Conservation (phyloP, 1,140 invertebrate species). For the Drosophila nikananu region DNA sequence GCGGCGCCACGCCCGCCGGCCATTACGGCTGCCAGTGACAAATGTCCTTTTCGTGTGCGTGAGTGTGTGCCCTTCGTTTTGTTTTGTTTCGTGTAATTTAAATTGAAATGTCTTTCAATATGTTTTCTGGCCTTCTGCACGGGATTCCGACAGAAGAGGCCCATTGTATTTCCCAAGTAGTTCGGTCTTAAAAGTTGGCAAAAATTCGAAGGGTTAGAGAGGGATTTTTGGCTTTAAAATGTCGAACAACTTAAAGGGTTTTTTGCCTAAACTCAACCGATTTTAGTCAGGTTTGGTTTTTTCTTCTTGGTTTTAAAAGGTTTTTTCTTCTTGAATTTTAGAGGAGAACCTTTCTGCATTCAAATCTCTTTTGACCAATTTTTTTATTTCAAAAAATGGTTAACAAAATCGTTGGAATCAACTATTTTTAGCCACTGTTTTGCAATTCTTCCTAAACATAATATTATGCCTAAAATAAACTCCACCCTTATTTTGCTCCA, state of each 20-base stretch:
- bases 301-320: too few species aligned
- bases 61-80: neutral
- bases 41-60: conserved; percentile 25
- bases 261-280: too few species aligned
- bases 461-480: neutral
- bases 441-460: neutral
- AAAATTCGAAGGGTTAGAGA: too few species aligned
- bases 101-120: conserved; percentile 60
- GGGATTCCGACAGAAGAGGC: neutral
- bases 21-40: conserved; percentile 37
- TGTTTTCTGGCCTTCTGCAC: neutral
- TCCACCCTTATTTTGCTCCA: too few species aligned
- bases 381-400: too few species aligned
- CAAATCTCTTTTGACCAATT: too few species aligned
- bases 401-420: too few species aligned
- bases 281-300: too few species aligned
- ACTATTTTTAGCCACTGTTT: neutral
- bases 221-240: too few species aligned
- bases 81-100: conserved; percentile 48
- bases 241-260: too few species aligned
- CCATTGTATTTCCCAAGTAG: neutral
- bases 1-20: conserved; percentile 7
- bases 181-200: neutral
- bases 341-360: too few species aligned
- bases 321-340: too few species aligned